A percentile compares a stretch with the other conserved stretches of the same genome.
Conservation (phyloP, 1,140 invertebrate species). For the Panagrolaimus sp. region DNA sequence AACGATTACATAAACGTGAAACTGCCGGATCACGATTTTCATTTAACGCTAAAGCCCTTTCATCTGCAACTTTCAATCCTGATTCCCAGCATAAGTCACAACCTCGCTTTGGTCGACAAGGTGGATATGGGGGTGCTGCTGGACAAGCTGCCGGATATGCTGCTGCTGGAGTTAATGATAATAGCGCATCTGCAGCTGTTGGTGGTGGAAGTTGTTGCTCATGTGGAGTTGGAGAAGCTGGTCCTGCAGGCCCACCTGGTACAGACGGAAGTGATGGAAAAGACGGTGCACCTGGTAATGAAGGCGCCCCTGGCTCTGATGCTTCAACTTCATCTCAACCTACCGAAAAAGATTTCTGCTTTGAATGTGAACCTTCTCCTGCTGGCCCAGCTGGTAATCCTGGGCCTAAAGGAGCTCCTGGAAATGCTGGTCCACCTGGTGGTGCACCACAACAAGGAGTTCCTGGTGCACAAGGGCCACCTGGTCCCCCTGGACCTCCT, state of each 20-base stretch:
- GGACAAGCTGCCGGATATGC: not conserved
- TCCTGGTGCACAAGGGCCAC: slow-evolving; percentile 11
- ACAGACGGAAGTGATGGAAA: not conserved
- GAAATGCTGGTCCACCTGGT: not conserved
- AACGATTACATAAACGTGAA: not conserved
- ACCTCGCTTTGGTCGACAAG: not conserved
- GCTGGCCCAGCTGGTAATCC: slow-evolving; percentile 9
- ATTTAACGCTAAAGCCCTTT: not conserved
- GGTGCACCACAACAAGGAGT: not conserved
- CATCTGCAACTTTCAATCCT: not conserved
- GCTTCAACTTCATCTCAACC: not conserved
- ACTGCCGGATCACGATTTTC: not conserved
- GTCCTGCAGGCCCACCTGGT: slow-evolving; percentile 5
- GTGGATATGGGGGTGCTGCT: not conserved
- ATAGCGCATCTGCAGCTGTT: not conserved
- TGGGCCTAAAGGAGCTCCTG: slow-evolving; percentile 3
- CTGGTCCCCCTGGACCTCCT: slow-evolving; percentile 5
- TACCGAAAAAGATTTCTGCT: slow-evolving; percentile 16
- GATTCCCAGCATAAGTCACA: not conserved
- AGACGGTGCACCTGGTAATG: not conserved
- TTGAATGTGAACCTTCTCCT: not conserved
- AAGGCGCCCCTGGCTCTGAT: not conserved
- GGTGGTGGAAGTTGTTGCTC: not conserved
- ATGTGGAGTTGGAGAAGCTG: slow-evolving; percentile 11
- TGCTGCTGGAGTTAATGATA: not conserved